Evolutionary conservation across 2,888 invertebrate species (phyloP).

Genomic region (Morpho deidamia): DNA sequence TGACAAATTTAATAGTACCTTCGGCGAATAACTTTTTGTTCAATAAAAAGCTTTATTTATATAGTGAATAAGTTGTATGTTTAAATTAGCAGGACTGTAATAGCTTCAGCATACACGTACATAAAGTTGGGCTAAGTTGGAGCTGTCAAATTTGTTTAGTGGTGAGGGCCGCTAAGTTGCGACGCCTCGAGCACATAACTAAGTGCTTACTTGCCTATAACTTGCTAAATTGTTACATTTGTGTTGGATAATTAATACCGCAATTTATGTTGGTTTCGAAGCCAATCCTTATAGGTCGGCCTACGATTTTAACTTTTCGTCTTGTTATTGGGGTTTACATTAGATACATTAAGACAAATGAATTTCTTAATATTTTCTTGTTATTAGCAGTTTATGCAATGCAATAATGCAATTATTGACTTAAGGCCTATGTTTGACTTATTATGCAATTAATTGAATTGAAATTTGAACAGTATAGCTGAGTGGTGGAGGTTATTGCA

Average conservation of each 20-base stretch:
- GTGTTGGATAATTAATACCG: conserved; percentile 71
- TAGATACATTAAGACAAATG: too few relatives aligned
- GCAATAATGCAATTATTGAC: too few relatives aligned
- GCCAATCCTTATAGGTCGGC: conserved; percentile 23
- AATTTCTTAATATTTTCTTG: too few relatives aligned
- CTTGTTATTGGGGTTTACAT: too few relatives aligned
- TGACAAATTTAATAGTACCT: conserved; percentile 21
- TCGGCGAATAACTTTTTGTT: not conserved
- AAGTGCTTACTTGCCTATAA: conserved; percentile 70
- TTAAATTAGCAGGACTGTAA: conserved; percentile 16
- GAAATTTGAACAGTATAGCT: too few relatives aligned
- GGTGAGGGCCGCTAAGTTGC: conserved; percentile 69
- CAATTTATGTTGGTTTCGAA: conserved; percentile 60
- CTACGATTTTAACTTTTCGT: too few relatives aligned
- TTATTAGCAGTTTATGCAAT: too few relatives aligned
- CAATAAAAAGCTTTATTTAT: conserved; percentile 29
- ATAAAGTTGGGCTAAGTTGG: conserved; percentile 70
- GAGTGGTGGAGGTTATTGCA: too few relatives aligned
- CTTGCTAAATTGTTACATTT: conserved; percentile 74
- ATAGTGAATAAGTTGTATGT: conserved; percentile 19
- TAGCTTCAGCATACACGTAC: conserved; percentile 51
- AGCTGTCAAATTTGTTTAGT: conserved; percentile 78
- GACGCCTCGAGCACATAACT: conserved; percentile 67
- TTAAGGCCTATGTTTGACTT: too few relatives aligned
- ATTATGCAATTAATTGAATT: too few relatives aligned